Evolutionary conservation across 2,113 vertebrate species (phyloP), one percentile per base, ranked within the genome.

Genomic region (Vulpes lagopus): DNA sequence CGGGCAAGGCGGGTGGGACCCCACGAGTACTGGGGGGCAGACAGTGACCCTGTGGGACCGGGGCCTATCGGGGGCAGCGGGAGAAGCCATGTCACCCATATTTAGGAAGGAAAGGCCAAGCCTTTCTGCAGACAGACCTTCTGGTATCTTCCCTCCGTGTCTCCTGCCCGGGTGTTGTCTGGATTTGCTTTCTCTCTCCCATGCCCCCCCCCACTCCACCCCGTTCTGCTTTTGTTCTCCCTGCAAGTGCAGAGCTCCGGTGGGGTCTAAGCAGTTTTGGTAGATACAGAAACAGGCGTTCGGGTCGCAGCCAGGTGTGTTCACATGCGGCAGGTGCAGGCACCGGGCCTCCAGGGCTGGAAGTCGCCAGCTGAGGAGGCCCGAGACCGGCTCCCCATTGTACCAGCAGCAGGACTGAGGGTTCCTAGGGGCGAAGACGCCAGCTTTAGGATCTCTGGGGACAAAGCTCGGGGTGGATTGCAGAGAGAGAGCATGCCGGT

Each of bases 221-320:
- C 20, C 30, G 0, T 38, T 81, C 59, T 83, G 62, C 79, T 86
- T 95, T 90, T 91, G 65, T 76, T 96, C 59, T 96, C 90, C 73
- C 85, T 84, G 27, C 97, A 93, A 93, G 92, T 60, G 73, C 65
- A 53, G 11, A 86, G 86, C 73, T 96, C 92, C 80, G 38, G 60
- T 20, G 57, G 89, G 65, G 88, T 90, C 57, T 35, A 69, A 57
- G 80, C 78, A 57, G 90, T 96, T 97, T 95, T 89, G 64, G 1
- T 71, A 69, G 27, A 11, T 55, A 19, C 23, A 87, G 83, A 85
- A 92, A 79, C 92, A 96, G 95, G 94, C 53, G 91, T 95, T 91
- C 51, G 59, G 86, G 94, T 97, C 96, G 84, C 91, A 74, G 38
- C 76, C 59, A 93, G 91, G 14, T 22, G 2, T 11, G n/a, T 38